These are phyloP conservation scores for Drosophila ananassae DNA, from an alignment of 1,140 invertebrate genomes.

Conservation along the genomic window DNA sequence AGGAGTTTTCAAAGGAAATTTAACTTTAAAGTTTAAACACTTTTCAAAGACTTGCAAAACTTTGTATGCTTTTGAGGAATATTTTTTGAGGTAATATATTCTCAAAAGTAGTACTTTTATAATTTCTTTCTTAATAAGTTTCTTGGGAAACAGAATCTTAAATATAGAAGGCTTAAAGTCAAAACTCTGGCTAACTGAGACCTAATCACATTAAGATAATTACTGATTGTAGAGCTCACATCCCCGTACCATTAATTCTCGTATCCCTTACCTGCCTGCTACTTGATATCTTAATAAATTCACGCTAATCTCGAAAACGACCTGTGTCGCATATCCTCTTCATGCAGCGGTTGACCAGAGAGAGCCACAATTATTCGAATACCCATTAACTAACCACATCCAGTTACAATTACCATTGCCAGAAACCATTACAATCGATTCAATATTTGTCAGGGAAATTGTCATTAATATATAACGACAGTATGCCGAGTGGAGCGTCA, in stretches of 20 bases:
- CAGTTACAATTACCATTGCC: constrained; percentile 53
- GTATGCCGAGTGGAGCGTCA: constrained; percentile 4
- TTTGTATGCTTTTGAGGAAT: background rate
- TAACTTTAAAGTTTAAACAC: constrained; percentile 1
- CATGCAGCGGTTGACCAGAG: constrained; percentile 23
- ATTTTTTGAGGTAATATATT: background rate
- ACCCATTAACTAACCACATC: constrained; percentile 47
- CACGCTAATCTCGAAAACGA: constrained; percentile 22
- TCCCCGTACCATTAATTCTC: background rate
- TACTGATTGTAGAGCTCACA: background rate
- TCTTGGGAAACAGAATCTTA: background rate
- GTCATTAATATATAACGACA: constrained; percentile 55
- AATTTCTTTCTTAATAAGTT: background rate
- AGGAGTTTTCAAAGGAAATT: constrained; percentile 8
- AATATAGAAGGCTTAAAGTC: background rate
- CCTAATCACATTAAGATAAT: background rate
- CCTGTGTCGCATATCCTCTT: constrained; percentile 21
- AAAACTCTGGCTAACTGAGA: background rate
- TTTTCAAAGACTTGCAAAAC: background rate
- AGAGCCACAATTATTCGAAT: constrained; percentile 30
- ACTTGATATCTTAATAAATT: constrained; percentile 23
- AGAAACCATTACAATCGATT: constrained; percentile 57
- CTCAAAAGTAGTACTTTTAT: too few species aligned
- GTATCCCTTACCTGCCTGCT: background rate
- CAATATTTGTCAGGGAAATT: constrained; percentile 61